Base-by-base conservation (phyloP, 2,113 vertebrate species). In the Sinocyclocheilus anshuiensis region DNA sequence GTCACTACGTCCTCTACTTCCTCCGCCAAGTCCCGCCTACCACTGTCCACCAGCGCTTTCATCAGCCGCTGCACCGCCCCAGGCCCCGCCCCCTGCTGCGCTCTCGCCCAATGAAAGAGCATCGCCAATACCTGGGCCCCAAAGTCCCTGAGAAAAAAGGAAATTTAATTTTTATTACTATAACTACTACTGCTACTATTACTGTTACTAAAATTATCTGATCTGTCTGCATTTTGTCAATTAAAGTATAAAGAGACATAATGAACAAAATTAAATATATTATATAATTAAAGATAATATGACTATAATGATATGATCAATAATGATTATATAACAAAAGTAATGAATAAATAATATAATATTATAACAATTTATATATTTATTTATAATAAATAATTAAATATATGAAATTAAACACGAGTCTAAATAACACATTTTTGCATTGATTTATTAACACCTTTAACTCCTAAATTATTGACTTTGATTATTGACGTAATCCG, bases 91-190 rank as follows among this genome's bases (percentile, higher is more conserved):
- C 92, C 92, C 88, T 84, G 91, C 90, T 97, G 96, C 86, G 89
- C 92, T 85, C 94, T 93, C 0, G 97, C 98, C 97, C 98, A 99
- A 0, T 92, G 95, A 91, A 99, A 98, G 16, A 99, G 94, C 97
- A 99, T 97, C 76, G 97, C 95, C 82, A 96, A 91, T 81, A 97
- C 95, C 94, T 97, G 93, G 61, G 91, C 94, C 0, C 96, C 94
- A 78, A 99, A 94, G 90, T 96, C 96, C 90, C 98, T 99, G 87
- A 74, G 50, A 87, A 48, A 67, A 48, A 82, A 13, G 39, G 13
- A 33, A 20, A 81, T 36, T 53, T 4, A 5, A 79, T 39, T 59
- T 59, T 57, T 13, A 36, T 57, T 36, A 36, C 9, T 59, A 4
- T 12, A 3, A 61, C 11, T 57, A 20, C 3, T 29, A 18, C 2